A percentile compares a stretch with the other conserved stretches of the same genome.
Evolutionary conservation across 2,888 invertebrate genomes (phyloP).

Genomic region (Dorcus hopei): DNA sequence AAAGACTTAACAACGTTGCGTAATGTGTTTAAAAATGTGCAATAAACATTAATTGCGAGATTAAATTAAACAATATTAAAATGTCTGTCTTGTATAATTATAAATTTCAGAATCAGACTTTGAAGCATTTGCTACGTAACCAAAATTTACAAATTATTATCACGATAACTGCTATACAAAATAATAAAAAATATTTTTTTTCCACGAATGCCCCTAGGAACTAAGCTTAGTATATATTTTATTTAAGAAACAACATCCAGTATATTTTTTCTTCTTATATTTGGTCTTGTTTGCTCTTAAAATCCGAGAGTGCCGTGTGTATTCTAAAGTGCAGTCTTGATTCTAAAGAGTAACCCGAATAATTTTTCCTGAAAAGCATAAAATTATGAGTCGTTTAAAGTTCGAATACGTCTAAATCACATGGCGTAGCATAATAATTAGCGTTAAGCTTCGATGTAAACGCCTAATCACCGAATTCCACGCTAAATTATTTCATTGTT

Average conservation of each 20-base stretch:
- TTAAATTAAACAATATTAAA: too few species aligned
- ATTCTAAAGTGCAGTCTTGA: slow-evolving; percentile 87
- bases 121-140: too few species aligned
- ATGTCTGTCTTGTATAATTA: too few species aligned
- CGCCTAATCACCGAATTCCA: background rate
- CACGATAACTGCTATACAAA: background rate
- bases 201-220: background rate
- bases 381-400: too few species aligned
- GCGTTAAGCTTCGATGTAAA: background rate
- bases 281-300: slow-evolving; percentile 40
- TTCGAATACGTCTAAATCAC: too few species aligned
- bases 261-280: slow-evolving; percentile 5
- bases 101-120: too few species aligned
- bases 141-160: too few species aligned
- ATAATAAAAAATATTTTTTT: background rate
- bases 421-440: background rate
- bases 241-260: background rate
- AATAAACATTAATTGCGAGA: too few species aligned
- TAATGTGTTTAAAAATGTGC: too few species aligned
- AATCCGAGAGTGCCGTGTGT: slow-evolving; percentile 66
- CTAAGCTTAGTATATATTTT: background rate
- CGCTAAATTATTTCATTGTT: too few species aligned
- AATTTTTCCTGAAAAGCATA: slow-evolving; percentile 70
- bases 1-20: too few species aligned
- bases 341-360: slow-evolving; percentile 82